phyloP scores from a whole-genome alignment of 2,113 vertebrate genomes.

The Microtus montanus region DNA sequence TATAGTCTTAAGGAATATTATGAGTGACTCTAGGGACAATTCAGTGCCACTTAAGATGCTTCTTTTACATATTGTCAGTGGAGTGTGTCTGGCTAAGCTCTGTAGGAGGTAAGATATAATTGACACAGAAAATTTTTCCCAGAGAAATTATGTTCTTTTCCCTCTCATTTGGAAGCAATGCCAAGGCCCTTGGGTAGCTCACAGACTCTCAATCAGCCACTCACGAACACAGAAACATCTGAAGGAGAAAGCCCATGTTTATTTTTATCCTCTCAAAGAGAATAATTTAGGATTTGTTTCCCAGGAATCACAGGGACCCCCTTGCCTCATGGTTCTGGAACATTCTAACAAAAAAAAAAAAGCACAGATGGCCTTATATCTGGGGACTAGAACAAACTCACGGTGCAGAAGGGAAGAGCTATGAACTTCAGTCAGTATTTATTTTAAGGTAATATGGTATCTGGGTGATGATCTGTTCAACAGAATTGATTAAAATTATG shows the following conservation, averaged over 20 bases:
- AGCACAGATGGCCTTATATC: background rate
- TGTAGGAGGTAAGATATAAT: constrained; percentile 75
- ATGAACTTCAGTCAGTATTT: background rate
- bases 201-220: constrained; percentile 51
- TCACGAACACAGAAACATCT: constrained; percentile 39
- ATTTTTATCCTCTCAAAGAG: constrained; percentile 45
- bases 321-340: constrained; percentile 3
- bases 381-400: background rate
- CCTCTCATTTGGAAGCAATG: constrained; percentile 72
- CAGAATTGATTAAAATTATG: background rate
- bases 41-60: constrained; percentile 52
- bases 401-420: background rate
- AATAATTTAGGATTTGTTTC: constrained; percentile 30
- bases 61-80: constrained; percentile 58
- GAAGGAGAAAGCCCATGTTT: constrained; percentile 50
- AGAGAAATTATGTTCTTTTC: constrained; percentile 70
- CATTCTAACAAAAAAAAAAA: constrained; percentile 42
- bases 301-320: background rate
- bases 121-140: constrained; percentile 74
- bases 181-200: constrained; percentile 14
- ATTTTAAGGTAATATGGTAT: background rate
- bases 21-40: constrained; percentile 58
- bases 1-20: constrained; percentile 65
- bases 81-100: constrained; percentile 61
- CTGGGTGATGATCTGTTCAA: background rate